Percentiles rank a stretch among this genome's conserved stretches.
phyloP scores from a whole-genome alignment of 2,888 invertebrate genomes.

The Timandra comae region DNA sequence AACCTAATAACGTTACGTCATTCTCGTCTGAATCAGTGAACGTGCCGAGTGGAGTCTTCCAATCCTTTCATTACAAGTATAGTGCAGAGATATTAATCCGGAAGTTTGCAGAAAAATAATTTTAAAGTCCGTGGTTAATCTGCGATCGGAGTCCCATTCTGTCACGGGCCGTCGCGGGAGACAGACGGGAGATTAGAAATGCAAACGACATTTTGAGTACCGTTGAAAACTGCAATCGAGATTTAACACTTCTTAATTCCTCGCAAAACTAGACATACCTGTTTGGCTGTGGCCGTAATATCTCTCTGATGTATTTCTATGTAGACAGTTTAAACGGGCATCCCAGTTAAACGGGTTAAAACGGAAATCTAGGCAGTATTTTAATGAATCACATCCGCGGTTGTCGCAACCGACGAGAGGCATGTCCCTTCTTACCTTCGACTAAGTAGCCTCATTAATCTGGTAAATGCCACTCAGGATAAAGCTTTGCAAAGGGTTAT shows the following conservation, averaged over 20 bases:
- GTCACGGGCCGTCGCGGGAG: conserved; percentile 14
- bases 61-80: conserved; percentile 13
- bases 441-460: conserved; percentile 37
- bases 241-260: conserved; percentile 15
- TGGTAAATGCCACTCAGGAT: conserved; percentile 23
- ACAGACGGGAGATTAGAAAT: conserved; percentile 22
- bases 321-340: conserved; percentile 32
- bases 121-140: conserved; percentile 32
- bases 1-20: conserved; percentile 17
- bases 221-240: conserved; percentile 14
- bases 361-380: conserved; percentile 62
- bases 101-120: conserved; percentile 29
- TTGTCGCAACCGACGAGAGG: conserved; percentile 40
- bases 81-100: conserved; percentile 16
- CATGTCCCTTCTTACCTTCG: conserved; percentile 29
- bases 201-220: conserved; percentile 16
- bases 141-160: conserved; percentile 16
- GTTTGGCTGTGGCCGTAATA: conserved; percentile 16
- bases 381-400: conserved; percentile 66
- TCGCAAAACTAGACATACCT: conserved; percentile 10
- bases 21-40: conserved; percentile 14
- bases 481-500: conserved; percentile 15
- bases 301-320: conserved; percentile 25
- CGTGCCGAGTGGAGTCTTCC: conserved; percentile 9
- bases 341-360: conserved; percentile 54